Evolutionary conservation across 2,797 vertebrate species (phyloP).

Genomic region (Micromesistius poutassou): DNA sequence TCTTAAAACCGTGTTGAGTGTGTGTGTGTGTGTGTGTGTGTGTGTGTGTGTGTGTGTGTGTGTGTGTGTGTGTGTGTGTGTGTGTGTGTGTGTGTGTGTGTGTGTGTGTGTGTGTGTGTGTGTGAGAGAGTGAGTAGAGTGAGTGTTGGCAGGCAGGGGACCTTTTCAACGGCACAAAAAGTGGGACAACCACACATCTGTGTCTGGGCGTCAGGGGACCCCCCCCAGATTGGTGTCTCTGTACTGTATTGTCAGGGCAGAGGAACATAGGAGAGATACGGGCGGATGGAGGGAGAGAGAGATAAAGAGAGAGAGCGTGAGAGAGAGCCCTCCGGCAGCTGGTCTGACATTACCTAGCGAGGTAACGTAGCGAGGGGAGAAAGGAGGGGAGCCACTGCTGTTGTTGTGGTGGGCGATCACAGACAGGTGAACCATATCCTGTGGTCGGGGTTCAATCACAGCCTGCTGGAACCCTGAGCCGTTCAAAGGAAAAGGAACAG

Average conservation of each 20-base stretch:
- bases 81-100: constrained; percentile 20
- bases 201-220: constrained; percentile 68
- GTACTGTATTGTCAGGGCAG: constrained; percentile 72
- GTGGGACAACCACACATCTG: constrained; percentile 79
- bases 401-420: constrained; percentile 21
- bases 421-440: constrained; percentile 42
- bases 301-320: constrained; percentile 27
- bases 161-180: constrained; percentile 60
- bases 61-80: constrained; percentile 20
- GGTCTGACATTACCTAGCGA: constrained; percentile 51
- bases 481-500: constrained; percentile 38
- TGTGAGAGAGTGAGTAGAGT: constrained; percentile 48
- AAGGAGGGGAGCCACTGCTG: too few species aligned
- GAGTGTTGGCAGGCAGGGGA: constrained; percentile 51
- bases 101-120: too few species aligned
- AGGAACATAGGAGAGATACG: constrained; percentile 49
- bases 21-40: constrained; percentile 18
- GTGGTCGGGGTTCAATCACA: constrained; percentile 4
- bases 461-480: constrained; percentile 27
- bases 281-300: constrained; percentile 36
- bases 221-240: constrained; percentile 71
- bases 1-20: constrained; percentile 24
- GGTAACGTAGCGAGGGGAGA: constrained; percentile 9
- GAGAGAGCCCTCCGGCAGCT: constrained; percentile 42
- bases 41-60: constrained; percentile 19